Evolutionary conservation across 2,113 vertebrate genomes (phyloP), one percentile per base, ranked within the genome.

Genomic region (Urocitellus parryii): DNA sequence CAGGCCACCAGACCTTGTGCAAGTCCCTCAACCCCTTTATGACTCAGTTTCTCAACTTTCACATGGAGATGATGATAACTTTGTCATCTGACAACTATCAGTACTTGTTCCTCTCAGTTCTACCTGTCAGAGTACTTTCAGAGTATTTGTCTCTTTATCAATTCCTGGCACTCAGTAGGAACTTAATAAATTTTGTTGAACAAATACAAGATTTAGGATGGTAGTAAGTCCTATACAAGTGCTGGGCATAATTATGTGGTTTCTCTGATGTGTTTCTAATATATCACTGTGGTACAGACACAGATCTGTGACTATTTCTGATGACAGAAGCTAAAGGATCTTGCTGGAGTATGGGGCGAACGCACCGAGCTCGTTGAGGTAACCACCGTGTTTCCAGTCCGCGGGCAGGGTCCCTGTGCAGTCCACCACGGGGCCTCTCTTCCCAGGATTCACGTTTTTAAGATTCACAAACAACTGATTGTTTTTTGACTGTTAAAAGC

Each of bases 311-410:
- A 56, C 48, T 42, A 0, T 67, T 24, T 45, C 16, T 17, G 48
- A 74, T 34, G n/a, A 68, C 9, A 9, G 12, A 4, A 22, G 14
- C 42, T 3, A 2, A 13, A 18, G 39, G 53, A 5, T 65, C 16
- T 22, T 1, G 17, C 1, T 12, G 78, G 61, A 65, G 48, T 0
- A 0, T 20, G 1, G 5, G 9, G 25, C 27, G n/a, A 17, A 83
- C 34, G 96, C 98, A 99, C 99, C 99, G 1, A 99, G 98, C 72
- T 99, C 99, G 76, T 99, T 99, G 95, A 99, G 99, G 98, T 99
- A 99, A 96, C 99, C 99, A 0, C 99, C 99, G 0, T 99, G 99
- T 94, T 99, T 99, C 99, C 99, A 99, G 97, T 99, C 99, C 0
- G 99, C 99, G 3, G 99, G 99, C 85, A 99, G 97, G 0, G 99